Conservation (phyloP, 2,888 invertebrate species). For the Caenorhabditis sulstoni region DNA sequence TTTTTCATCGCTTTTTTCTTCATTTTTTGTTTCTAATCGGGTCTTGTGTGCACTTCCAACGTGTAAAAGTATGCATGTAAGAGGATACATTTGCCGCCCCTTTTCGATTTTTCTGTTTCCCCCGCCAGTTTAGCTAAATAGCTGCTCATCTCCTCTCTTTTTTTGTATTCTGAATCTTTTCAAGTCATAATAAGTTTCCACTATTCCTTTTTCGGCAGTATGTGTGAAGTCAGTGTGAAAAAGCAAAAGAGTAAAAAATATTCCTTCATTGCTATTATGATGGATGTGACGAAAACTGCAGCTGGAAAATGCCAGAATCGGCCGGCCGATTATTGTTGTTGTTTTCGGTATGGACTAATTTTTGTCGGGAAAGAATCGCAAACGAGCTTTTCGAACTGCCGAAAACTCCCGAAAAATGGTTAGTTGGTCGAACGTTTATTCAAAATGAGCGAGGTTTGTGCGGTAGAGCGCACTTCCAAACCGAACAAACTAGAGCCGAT, state of each 20-base stretch:
- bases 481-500: too few species aligned
- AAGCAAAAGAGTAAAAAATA: constrained; percentile 27
- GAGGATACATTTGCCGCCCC: constrained; percentile 53
- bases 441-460: too few species aligned
- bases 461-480: too few species aligned
- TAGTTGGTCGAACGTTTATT: too few species aligned
- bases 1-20: constrained; percentile 1
- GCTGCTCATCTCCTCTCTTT: constrained; percentile 20
- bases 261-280: constrained; percentile 25
- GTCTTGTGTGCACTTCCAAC: constrained; percentile 40
- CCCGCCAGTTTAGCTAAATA: too few species aligned
- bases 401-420: background rate
- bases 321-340: constrained; percentile 51
- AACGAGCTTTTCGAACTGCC: constrained; percentile 11
- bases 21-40: constrained; percentile 36
- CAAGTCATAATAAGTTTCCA: constrained; percentile 31
- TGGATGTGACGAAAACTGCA: constrained; percentile 38
- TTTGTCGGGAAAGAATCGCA: constrained; percentile 26
- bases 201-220: constrained; percentile 9
- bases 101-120: constrained; percentile 23
- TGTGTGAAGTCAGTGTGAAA: constrained; percentile 30
- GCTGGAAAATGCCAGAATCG: constrained; percentile 43
- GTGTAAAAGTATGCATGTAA: constrained; percentile 57
- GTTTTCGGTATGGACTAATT: constrained; percentile 47
- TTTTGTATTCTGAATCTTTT: constrained; percentile 13